A percentile compares a stretch with the other conserved stretches of the same genome.
These are phyloP conservation scores for Cyprinodon tularosa DNA, from an alignment of 2,113 vertebrate genomes.

Conservation along the genomic window DNA sequence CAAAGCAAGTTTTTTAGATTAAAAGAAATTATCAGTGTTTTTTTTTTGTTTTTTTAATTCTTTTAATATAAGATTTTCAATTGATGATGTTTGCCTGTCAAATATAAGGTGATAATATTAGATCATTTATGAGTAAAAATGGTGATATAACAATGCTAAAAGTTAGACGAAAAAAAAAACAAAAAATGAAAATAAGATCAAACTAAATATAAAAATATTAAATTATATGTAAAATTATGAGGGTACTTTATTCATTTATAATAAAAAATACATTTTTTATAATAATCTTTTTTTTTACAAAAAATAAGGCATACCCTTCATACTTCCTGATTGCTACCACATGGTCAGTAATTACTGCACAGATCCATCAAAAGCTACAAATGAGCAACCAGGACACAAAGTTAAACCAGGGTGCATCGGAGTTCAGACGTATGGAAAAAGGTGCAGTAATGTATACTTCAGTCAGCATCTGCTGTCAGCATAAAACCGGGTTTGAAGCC, in stretches of 20 bases:
- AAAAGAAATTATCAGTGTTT: not conserved
- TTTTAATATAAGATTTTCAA: conserved; percentile 1
- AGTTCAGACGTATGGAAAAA: conserved; percentile 51
- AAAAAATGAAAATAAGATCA: not conserved
- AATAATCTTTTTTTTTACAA: not conserved
- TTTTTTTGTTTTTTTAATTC: not conserved
- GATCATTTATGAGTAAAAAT: not conserved
- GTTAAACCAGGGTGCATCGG: conserved; percentile 48
- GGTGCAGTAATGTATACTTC: conserved; percentile 47
- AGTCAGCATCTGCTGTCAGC: conserved; percentile 75
- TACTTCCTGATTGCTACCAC: conserved; percentile 29
- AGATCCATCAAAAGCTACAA: conserved; percentile 40
- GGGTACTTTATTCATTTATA: no score
- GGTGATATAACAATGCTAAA: not conserved
- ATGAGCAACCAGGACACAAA: conserved; percentile 42
- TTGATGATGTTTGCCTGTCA: not conserved
- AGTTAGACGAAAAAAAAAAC: not conserved
- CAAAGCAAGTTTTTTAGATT: not conserved
- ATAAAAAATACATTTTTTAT: not conserved
- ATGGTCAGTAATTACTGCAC: conserved; percentile 40
- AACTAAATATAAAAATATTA: not conserved
- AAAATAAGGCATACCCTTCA: not conserved
- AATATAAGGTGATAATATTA: not conserved
- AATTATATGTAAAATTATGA: not conserved
- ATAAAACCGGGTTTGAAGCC: conserved; percentile 71